Evolutionary conservation across 2,888 invertebrate species (phyloP), one percentile per base, ranked within the genome.

Genomic region (Crocallis elinguaria): DNA sequence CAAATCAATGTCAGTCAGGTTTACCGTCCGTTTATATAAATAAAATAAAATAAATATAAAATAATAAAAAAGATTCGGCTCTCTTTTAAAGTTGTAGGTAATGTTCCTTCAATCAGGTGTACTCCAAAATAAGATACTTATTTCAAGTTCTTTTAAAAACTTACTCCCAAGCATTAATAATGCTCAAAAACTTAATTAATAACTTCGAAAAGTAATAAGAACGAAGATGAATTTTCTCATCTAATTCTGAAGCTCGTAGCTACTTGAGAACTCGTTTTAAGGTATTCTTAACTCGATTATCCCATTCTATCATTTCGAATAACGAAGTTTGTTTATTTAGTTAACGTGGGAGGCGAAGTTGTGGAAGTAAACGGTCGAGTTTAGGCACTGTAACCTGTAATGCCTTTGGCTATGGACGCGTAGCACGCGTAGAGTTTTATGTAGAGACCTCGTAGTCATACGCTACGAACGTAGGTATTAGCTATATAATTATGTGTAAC

Each of bases 241-340:
- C 57, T 46, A 44, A 55, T 44, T 48, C 29, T 42, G 33, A 21
- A 8, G 33, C 30, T 38, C 13, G 32, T 38, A 36, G 43, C 43
- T 49, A 49, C 53, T 49, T 12, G 33, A 35, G 48, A 48, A 49
- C 48, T 54, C 53, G 53, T 38, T 52, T 46, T 46, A 49, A 57
- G 57, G 57, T 59, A 57, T 53, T 42, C 29, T 57, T 46, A 60
- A 63, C 61, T 52, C 37, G 55, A 64, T 64, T 59, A 64, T 57
- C 53, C 48, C 49, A 55, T 64, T 63, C 61, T 61, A 59, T 57
- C 57, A 64, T 59, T 61, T 57, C 52, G 37, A 45, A 50, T 45
- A 42, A 25, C 33, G 33, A 61, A 61, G 49, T 64, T 64, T 52
- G 43, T 57, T 60, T 61, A 59, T 50, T 61, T 57, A 44, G 55